Base-by-base conservation (phyloP, 2,888 invertebrate genomes). In the Lordiphosa andalusiaca region DNA sequence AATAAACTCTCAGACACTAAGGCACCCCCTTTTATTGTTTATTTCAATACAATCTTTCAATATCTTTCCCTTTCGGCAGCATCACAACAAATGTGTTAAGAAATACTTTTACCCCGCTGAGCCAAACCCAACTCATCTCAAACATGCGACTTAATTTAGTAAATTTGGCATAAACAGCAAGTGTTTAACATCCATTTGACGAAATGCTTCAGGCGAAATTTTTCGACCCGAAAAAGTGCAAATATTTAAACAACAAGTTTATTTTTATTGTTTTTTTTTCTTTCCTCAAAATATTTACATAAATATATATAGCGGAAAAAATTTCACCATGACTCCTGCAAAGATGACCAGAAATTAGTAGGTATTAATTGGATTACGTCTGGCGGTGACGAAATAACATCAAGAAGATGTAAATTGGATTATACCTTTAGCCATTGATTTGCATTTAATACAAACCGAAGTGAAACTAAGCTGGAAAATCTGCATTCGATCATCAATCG, bases 401-500 rank as follows among this genome's bases (percentile, higher is more conserved):
- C 42, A 35, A 53, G 10, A 36, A 55, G 53, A 63, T 67, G 67
- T 53, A 57, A 73, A 70, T 67, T 55, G 48, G 66, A 40, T 51
- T 56, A 48, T 63, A 51, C 51, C 25, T 25, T 25, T 25, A 6
- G 25, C 25, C 3, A 25, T 25, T 25, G 1, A 25, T 30, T 6
- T 56, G 60, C 51, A 3, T 23, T 64, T 5, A 2, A 42, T 42
- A 12, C 9, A 25, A n/a, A 9, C 6, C 38, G 38, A 46, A 69
- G 75, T 74, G 78, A 77, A 77, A 82, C 69, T 69, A 54, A 67
- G 61, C 72, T 50, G 75, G 66, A 82, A 73, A 66, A 77, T 57
- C 63, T 60, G 41, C 21, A 50, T 35, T 50, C 55, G 10, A 51
- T 47, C 41, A 53, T 65, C 65, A 48, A 58, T 50, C 51, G 5